A percentile compares a stretch with the other conserved stretches of the same genome.
phyloP scores from a whole-genome alignment of 2,888 invertebrate genomes.

The Ophion obscuratus region DNA sequence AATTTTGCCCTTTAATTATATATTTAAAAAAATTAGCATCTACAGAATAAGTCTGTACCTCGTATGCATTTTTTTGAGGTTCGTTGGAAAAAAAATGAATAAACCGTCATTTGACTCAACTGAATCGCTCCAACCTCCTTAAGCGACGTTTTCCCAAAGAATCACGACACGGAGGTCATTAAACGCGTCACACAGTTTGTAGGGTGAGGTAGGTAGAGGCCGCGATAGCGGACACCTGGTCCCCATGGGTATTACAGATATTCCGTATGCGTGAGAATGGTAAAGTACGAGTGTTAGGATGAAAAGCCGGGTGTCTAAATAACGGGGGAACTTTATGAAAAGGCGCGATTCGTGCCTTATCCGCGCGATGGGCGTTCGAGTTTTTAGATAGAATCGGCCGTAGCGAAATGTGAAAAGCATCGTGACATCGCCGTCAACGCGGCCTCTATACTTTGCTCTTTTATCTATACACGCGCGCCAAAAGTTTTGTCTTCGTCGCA shows the following conservation, averaged over 20 bases:
- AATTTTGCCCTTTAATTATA: no score
- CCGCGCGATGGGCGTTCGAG: conserved; percentile 29
- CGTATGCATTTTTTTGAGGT: no score
- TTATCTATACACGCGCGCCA: background rate
- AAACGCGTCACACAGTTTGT: background rate
- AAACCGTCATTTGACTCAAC: no score
- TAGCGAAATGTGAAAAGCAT: conserved; percentile 37
- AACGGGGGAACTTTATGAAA: conserved; percentile 71
- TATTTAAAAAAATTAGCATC: no score
- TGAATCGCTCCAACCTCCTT: no score
- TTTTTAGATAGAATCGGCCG: conserved; percentile 41
- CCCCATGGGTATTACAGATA: conserved; percentile 27
- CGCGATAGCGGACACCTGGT: conserved; percentile 39
- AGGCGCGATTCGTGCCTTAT: conserved; percentile 53
- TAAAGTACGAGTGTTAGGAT: conserved; percentile 30
- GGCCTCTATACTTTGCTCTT: conserved; percentile 3
- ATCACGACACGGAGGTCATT: background rate
- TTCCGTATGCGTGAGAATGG: conserved; percentile 1
- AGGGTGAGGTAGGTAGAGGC: background rate
- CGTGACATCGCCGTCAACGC: conserved; percentile 23
- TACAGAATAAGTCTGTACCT: no score
- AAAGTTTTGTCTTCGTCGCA: conserved; percentile 26
- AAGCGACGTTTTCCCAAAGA: background rate
- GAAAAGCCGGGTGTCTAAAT: conserved; percentile 67
- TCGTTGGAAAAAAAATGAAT: no score